Conservation (phyloP, 92 coral and sea anemone genomes). For the Phenganax subtilis region DNA sequence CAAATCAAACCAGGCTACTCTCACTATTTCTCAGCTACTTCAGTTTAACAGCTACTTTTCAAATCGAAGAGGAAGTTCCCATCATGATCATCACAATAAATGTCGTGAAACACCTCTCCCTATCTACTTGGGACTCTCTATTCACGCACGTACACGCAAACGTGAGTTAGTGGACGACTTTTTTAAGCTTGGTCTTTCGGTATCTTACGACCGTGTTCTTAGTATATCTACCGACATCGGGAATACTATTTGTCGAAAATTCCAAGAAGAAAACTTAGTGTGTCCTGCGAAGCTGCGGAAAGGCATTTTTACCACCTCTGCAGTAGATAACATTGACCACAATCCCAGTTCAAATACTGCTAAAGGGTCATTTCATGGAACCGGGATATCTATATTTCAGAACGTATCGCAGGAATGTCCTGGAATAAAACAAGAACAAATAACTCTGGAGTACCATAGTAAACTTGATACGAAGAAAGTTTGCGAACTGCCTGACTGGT, state of each 20-base stretch:
- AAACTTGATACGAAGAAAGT: constrained; percentile 18
- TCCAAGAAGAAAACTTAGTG: constrained; percentile 41
- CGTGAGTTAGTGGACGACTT: constrained; percentile 56
- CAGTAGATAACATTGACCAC: constrained; percentile 40
- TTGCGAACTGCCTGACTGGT: constrained; percentile 28
- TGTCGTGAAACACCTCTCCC: constrained; percentile 56
- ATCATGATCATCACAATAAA: constrained; percentile 46
- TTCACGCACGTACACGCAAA: constrained; percentile 59
- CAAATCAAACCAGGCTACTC: constrained; percentile 46
- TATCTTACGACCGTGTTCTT: constrained; percentile 47
- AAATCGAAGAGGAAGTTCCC: constrained; percentile 40
- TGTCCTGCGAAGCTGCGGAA: constrained; percentile 39
- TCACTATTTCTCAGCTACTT: constrained; percentile 53
- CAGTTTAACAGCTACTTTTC: constrained; percentile 40
- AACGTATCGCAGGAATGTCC: constrained; percentile 27
- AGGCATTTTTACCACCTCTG: constrained; percentile 37
- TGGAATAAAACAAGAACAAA: constrained; percentile 27
- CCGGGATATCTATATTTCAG: constrained; percentile 58
- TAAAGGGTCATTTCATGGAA: constrained; percentile 59
- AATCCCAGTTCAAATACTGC: constrained; percentile 47
- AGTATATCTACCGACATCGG: constrained; percentile 55
- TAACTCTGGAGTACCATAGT: constrained; percentile 16
- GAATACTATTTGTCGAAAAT: constrained; percentile 19
- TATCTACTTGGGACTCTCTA: constrained; percentile 49
- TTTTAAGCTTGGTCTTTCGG: constrained; percentile 46